Base-by-base conservation (phyloP, 2,888 invertebrate species). In the Acronicta alni region DNA sequence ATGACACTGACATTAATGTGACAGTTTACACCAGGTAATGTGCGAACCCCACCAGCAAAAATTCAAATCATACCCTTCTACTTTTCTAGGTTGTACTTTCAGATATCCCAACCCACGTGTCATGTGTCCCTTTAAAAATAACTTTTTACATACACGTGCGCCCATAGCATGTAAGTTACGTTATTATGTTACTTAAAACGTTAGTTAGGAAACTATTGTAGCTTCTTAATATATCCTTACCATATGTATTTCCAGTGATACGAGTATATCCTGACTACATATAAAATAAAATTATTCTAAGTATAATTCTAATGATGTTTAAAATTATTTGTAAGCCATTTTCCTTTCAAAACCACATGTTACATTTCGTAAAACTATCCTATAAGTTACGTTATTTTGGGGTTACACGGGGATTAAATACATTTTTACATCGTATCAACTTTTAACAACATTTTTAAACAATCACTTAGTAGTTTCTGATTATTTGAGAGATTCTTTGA, bases 391-490 rank as follows among this genome's bases (percentile, higher is more conserved):
- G 80, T 79, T 82, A 81, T 75, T n/a, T 79, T 82, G 82, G 87
- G 87, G 85, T 85, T 88, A 87, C 75, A 84, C 82, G 77, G 75
- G 85, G 89, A 87, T 87, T 91, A 92, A 86, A 92, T 91, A 91
- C 84, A 89, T 86, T 88, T 86, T 85, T 88, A 87, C 79, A 81
- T 78, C 84, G 86, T 83, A 86, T 82, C 84, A 92, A 92, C 86
- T 85, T 75, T 92, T 81, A 92, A 93, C 91, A 93, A 92, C 89
- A 84, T 83, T 86, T 70, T 87, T 80, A 82, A 86, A 89, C 86
- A 85, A 82, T 84, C 82, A 72, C 61, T 74, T 74, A 76, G 47
- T 65, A 57, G 43, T 53, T 45, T 72, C 67, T 44, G 66, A 68
- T 46, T 64, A 65, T 60, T 65, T 72, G 61, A 64, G 48, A 59